A percentile compares a stretch with the other conserved stretches of the same genome.
Evolutionary conservation across 2,888 invertebrate species (phyloP).

Genomic region (Drosophila ustulata): DNA sequence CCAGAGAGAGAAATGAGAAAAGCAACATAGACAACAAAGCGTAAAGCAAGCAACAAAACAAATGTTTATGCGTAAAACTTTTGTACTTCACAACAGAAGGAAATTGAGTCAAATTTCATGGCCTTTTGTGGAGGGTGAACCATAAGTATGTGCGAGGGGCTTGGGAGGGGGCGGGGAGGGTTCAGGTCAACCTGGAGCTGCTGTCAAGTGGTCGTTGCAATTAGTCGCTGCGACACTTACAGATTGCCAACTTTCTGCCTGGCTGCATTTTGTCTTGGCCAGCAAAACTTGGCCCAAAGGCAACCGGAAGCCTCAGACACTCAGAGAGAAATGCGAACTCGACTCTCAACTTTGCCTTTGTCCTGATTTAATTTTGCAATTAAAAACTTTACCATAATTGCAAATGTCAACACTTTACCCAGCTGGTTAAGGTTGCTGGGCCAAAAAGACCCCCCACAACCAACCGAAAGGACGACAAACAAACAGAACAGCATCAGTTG

Average conservation of each 20-base stretch:
- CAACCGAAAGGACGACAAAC: not conserved
- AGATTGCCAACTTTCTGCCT: conserved; percentile 67
- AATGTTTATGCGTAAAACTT: conserved; percentile 60
- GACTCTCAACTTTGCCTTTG: conserved; percentile 42
- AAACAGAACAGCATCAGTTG: not conserved
- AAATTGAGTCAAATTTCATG: conserved; percentile 42
- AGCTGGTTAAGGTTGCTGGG: conserved; percentile 19
- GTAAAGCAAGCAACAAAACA: conserved; percentile 55
- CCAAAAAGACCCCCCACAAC: not conserved
- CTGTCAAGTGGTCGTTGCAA: conserved; percentile 51
- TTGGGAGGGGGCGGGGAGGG: too few species aligned
- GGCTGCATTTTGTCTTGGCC: conserved; percentile 44
- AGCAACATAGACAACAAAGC: conserved; percentile 43
- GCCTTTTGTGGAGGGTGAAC: too few species aligned
- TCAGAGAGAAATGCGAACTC: not conserved
- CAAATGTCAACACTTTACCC: conserved; percentile 47
- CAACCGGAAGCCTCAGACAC: conserved; percentile 1
- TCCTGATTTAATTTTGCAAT: conserved; percentile 75
- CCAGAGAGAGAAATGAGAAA: conserved; percentile 10
- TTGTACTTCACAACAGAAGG: conserved; percentile 26
- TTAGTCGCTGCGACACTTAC: conserved; percentile 68
- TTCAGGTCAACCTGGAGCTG: conserved; percentile 15
- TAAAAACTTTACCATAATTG: conserved; percentile 77
- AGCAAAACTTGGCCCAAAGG: conserved; percentile 2
- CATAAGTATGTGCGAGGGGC: not conserved